These are phyloP conservation scores for Limnephilus marmoratus DNA, from an alignment of 2,888 invertebrate genomes.

Conservation along the genomic window DNA sequence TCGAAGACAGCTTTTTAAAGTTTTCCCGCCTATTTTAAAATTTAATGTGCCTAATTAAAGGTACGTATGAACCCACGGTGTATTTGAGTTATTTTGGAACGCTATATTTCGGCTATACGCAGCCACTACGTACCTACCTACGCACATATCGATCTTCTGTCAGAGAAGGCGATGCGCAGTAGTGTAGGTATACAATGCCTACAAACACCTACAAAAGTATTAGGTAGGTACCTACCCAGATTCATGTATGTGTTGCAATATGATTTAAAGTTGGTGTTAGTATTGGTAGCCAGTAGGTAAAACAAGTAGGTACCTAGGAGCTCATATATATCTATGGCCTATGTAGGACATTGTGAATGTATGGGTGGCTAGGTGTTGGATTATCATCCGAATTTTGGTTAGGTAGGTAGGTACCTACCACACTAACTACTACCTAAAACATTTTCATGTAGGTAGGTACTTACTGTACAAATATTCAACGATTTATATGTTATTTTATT, in stretches of 20 bases:
- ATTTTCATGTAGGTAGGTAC: too few species aligned
- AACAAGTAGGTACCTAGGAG: too few species aligned
- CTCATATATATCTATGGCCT: too few species aligned
- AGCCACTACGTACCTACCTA: slow-evolving; percentile 37
- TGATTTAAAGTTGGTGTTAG: too few species aligned
- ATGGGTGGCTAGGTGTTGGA: not conserved
- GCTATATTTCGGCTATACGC: slow-evolving; percentile 31
- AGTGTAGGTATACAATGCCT: slow-evolving; percentile 57
- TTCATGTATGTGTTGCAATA: slow-evolving; percentile 24
- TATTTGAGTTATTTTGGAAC: slow-evolving; percentile 13
- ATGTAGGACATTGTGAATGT: not conserved
- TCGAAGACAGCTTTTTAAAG: not conserved
- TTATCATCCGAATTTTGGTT: not conserved
- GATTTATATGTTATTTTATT: too few species aligned
- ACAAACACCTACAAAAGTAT: slow-evolving; percentile 53
- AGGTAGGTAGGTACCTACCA: not conserved
- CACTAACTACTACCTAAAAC: too few species aligned
- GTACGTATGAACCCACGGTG: not conserved
- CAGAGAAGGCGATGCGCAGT: slow-evolving; percentile 62
- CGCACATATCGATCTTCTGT: slow-evolving; percentile 66
- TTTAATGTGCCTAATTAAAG: not conserved
- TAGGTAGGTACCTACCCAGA: slow-evolving; percentile 29
- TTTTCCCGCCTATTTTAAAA: not conserved
- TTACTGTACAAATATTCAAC: not conserved
- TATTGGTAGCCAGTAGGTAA: too few species aligned